Evolutionary conservation across 1,140 invertebrate species (phyloP).

Genomic region (Drosophila yakuba): DNA sequence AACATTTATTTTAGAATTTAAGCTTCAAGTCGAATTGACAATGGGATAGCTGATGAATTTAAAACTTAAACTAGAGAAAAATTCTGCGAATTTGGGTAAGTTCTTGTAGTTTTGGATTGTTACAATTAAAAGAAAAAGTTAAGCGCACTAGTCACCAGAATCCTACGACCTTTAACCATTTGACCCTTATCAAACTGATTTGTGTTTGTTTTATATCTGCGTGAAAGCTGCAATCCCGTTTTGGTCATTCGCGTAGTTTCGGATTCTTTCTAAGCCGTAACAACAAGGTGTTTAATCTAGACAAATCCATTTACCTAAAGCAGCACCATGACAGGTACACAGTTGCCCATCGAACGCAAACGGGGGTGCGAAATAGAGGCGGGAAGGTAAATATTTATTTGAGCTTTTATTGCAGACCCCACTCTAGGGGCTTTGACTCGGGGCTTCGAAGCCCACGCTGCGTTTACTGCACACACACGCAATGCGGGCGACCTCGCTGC

Average conservation of each 20-base stretch:
- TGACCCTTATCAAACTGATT: constrained; percentile 3
- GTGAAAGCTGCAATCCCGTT: constrained; percentile 9
- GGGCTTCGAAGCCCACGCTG: constrained; percentile 24
- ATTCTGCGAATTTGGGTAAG: no score
- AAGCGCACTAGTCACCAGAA: not conserved
- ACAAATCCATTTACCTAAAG: constrained; percentile 43
- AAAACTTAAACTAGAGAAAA: no score
- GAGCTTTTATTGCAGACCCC: constrained; percentile 61
- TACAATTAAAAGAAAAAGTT: no score
- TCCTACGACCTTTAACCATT: not conserved
- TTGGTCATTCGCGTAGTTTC: constrained; percentile 33
- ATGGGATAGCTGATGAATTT: no score
- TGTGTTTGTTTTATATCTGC: constrained; percentile 12
- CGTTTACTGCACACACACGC: constrained; percentile 60
- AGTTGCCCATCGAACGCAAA: constrained; percentile 5
- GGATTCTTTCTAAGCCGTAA: constrained; percentile 44
- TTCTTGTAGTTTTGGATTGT: no score
- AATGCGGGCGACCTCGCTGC: constrained; percentile 64
- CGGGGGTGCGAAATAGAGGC: constrained; percentile 1
- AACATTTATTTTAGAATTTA: not conserved
- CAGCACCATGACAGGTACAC: constrained; percentile 38
- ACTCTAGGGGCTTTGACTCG: constrained; percentile 30
- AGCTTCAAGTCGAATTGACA: no score
- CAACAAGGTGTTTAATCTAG: constrained; percentile 52
- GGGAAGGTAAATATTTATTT: constrained; percentile 66